These are phyloP conservation scores for Daboia siamensis DNA, from an alignment of 2,113 vertebrate genomes.

Conservation along the genomic window DNA sequence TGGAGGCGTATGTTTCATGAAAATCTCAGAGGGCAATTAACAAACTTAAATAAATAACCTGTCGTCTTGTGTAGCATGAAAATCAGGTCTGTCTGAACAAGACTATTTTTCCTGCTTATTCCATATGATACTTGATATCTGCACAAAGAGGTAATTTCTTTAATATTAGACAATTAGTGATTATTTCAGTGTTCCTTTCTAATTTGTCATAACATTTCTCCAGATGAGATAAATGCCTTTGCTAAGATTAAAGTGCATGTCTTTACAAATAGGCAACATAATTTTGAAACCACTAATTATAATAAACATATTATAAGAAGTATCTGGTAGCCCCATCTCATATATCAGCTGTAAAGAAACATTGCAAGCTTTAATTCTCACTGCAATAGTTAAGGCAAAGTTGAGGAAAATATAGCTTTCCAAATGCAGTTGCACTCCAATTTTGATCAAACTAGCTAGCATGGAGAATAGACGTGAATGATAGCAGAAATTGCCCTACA, in stretches of 20 bases:
- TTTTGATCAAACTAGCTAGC: not conserved
- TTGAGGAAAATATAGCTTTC: not conserved
- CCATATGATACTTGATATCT: not conserved
- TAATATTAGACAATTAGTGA: constrained; percentile 9
- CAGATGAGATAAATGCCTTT: not conserved
- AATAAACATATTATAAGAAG: not conserved
- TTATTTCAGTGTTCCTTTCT: not conserved
- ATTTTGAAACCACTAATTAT: not conserved
- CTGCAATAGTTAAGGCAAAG: not conserved
- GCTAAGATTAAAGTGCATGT: not conserved
- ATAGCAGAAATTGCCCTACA: not conserved
- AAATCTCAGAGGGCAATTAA: not conserved
- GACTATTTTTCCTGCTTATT: constrained; percentile 6
- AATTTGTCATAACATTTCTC: constrained; percentile 8
- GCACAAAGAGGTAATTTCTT: not conserved
- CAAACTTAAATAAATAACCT: not conserved
- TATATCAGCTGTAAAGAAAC: not conserved
- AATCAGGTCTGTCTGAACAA: constrained; percentile 16
- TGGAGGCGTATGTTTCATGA: not conserved
- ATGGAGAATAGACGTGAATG: not conserved
- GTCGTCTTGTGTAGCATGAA: constrained; percentile 3
- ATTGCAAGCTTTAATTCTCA: not conserved
- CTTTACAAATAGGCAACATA: not conserved
- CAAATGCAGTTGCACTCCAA: not conserved
- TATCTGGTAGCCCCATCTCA: not conserved